Percentiles rank a stretch among this genome's conserved stretches.
Conservation (phyloP, 2,113 vertebrate genomes). For the Vulpes ferrilata region DNA sequence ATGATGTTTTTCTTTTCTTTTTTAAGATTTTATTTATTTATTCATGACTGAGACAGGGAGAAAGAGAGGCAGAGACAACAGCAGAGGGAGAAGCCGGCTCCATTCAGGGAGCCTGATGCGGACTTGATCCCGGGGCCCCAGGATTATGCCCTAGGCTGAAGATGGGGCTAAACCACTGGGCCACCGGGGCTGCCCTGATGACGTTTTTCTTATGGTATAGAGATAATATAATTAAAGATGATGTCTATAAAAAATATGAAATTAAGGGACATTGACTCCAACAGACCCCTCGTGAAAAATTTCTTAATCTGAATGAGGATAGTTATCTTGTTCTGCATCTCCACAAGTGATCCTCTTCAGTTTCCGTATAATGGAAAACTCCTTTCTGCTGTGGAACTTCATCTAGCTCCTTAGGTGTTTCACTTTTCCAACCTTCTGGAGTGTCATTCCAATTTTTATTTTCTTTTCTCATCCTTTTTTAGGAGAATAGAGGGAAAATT, state of each 20-base stretch:
- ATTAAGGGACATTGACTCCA: background rate
- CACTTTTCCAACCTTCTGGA: background rate
- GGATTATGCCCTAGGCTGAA: too few species aligned
- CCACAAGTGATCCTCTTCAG: background rate
- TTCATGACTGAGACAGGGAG: too few species aligned
- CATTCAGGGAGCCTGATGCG: too few species aligned
- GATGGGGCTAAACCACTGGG: too few species aligned
- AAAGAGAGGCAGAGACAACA: too few species aligned
- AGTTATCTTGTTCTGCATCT: background rate
- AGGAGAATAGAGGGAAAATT: background rate
- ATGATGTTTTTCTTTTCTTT: constrained; percentile 12
- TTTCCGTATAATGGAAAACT: background rate
- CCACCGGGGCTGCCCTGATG: background rate
- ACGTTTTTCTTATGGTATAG: constrained; percentile 3
- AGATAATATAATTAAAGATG: background rate
- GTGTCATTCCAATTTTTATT: background rate
- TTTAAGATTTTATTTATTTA: too few species aligned
- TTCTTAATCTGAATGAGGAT: constrained; percentile 9
- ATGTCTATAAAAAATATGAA: background rate
- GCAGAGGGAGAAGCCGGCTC: too few species aligned
- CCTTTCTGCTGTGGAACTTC: background rate
- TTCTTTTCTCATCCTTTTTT: background rate
- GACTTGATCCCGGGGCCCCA: too few species aligned
- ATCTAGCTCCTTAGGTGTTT: background rate
- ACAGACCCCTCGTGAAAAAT: background rate